A percentile compares a stretch with the other conserved stretches of the same genome.
Conservation (phyloP, 2,888 invertebrate genomes). For the Parelbella ahira region DNA sequence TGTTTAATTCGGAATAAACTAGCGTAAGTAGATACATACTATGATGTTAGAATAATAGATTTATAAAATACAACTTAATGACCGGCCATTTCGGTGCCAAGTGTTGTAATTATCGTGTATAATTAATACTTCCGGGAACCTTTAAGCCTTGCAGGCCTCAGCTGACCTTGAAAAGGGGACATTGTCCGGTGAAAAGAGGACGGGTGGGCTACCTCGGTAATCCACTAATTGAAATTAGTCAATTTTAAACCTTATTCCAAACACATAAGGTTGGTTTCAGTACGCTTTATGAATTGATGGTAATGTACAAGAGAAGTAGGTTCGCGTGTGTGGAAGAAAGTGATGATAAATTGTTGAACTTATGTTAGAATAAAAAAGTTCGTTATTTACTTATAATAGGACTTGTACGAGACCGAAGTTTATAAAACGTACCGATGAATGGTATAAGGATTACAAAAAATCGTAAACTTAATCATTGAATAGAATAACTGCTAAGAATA, state of each 20-base stretch:
- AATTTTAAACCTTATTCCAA: neutral
- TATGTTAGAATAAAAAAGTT: constrained; percentile 2
- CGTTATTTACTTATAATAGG: constrained; percentile 4
- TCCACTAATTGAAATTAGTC: neutral
- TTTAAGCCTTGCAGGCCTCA: constrained; percentile 22
- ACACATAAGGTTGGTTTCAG: neutral
- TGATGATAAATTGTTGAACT: constrained; percentile 14
- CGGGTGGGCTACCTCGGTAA: neutral
- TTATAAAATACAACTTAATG: too few species aligned
- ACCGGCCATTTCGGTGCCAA: too few species aligned
- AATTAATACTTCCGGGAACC: constrained; percentile 23
- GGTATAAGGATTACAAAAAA: too few species aligned
- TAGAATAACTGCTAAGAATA: too few species aligned
- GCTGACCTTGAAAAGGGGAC: constrained; percentile 8
- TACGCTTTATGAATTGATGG: neutral
- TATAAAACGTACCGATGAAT: too few species aligned
- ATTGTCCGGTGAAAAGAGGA: constrained; percentile 3
- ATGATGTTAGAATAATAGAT: too few species aligned
- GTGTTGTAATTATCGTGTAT: too few species aligned
- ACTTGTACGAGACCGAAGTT: too few species aligned
- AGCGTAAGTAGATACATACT: too few species aligned
- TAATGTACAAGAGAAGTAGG: neutral
- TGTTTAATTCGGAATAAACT: too few species aligned
- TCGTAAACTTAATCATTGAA: too few species aligned
- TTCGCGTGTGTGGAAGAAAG: constrained; percentile 2